Evolutionary conservation across 2,888 invertebrate genomes (phyloP), one percentile per base, ranked within the genome.

Genomic region (Noctua janthe): DNA sequence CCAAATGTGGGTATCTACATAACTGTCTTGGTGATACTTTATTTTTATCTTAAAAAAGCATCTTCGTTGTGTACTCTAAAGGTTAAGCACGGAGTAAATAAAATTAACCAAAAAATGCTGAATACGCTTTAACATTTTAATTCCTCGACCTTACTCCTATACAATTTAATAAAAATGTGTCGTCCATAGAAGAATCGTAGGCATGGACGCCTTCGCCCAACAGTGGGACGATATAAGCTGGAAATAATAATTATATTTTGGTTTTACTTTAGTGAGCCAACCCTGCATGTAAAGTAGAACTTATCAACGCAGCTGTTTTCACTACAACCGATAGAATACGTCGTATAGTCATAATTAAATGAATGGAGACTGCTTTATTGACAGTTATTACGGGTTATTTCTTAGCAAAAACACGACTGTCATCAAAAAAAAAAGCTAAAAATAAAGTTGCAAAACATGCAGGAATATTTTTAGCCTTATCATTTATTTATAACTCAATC

Each of bases 271-370:
- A 8, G 13, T 11, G 17, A 35, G 74, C 0, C 54, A 74, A 56
- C 80, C 49, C 49, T 49, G 23, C 7, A 51, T 20, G 8, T 20
- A 23, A 59, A 2, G 35, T 20, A 62, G 15, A 47, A 69, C 3
- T 51, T 62, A 51, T 64, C 39, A 7, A 2, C 23, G 23, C 70
- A 81, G 54, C 47, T 81, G 69, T 81, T 73, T 80, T 69, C 8
- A 81, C 39, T 64, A 71, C 59, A 11, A 59, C 10, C n/a, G 20
- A 74, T 20, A 81, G n/a, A 81, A 35, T 49, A 72, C 23, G 23
- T 17, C 6, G 2, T 51, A 54, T 39, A 29, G 17, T 35, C 29
- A 47, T 67, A 51, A 67, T n/a, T n/a, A 15, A 54, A 81, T 62
- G 15, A 80, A 80, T 69, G 17, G 2, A 80, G 10, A 49, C 35